Base-by-base conservation (phyloP, 2,113 vertebrate species). In the Tyto alba region DNA sequence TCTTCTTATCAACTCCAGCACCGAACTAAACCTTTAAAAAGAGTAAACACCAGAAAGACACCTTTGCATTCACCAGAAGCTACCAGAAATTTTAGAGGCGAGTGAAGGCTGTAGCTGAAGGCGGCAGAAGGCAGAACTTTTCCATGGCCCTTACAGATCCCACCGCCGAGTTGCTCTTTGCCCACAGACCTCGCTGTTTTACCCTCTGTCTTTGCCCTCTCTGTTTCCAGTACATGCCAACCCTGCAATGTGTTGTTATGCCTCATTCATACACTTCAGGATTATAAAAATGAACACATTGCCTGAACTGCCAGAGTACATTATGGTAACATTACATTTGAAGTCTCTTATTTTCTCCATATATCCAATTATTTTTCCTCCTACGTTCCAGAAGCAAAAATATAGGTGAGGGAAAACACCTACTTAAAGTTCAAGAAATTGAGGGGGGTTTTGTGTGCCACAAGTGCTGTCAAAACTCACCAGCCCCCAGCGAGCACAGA, bases 401-500 rank as follows among this genome's bases (percentile, higher is more conserved):
- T 40, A 53, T 2, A 77, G 78, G 75, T 11, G 13, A 85, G 63
- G 50, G 15, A 90, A 80, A 90, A 34, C 59, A 72, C 50, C 72
- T 21, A 6, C 52, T 30, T 13, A 26, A 29, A 52, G 59, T 11
- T 71, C 29, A 47, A 10, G 68, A 55, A 36, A 9, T 0, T 2
- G 26, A n/a, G 14, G 36, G 20, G 5, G 4, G 6, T 36, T 66
- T 41, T 32, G 45, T 16, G 32, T 8, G 21, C 25, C 57, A 43
- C n/a, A 16, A 48, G 36, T 2, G 40, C 85, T 85, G 69, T 1
- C 69, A 50, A 25, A 71, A 18, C 40, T 21, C 23, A 1, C 8
- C 2, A 3, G 11, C 2, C 38, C 41, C 85, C 78, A 9, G 26
- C 0, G 3, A 5, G 0, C 11, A 12, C 0, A 2, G 30, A 1